Evolutionary conservation across 2,797 vertebrate genomes (phyloP), one percentile per base, ranked within the genome.

Genomic region (Parambassis ranga): DNA sequence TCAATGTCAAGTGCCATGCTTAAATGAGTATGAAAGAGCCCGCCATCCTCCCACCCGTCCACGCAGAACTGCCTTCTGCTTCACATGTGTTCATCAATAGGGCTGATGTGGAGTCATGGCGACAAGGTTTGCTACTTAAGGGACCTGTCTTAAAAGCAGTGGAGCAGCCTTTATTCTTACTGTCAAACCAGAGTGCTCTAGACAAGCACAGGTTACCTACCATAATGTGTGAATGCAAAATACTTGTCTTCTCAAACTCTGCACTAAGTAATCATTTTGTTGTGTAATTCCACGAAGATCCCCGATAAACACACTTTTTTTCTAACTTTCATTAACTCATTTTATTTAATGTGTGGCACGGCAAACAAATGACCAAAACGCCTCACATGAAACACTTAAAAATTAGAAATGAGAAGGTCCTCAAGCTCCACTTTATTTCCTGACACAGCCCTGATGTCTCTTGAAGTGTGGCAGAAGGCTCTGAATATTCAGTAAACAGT

Each of bases 101-200:
- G 58, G 47, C 73, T 79, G 83, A 85, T 71, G 71, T 70, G 61
- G 58, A 81, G 66, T 70, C 74, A 68, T 62, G 52, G 68, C 23
- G 75, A 89, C 85, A 87, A 73, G 82, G 69, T 85, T 88, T 86
- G 81, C 65, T 82, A 91, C 86, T 90, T 89, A 75, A 77, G 81
- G 79, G 79, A 84, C 70, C 57, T 44, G 46, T 70, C 63, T 62
- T n/a, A 33, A 58, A 74, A 67, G 68, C 77, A 73, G 27, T 1
- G 31, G 33, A 74, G 65, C 71, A 14, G 57, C 37, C 64, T 75
- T 70, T 63, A 69, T 66, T 72, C 48, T 52, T 64, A 63, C 26
- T 48, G 53, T 71, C 63, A 53, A 46, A 35, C 33, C 20, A 22
- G 31, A 77, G 18, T 15, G 48, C 30, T 47, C 53, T 55, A 6